Conservation (phyloP, 2,888 invertebrate species). For the Melinaea menophilus region DNA sequence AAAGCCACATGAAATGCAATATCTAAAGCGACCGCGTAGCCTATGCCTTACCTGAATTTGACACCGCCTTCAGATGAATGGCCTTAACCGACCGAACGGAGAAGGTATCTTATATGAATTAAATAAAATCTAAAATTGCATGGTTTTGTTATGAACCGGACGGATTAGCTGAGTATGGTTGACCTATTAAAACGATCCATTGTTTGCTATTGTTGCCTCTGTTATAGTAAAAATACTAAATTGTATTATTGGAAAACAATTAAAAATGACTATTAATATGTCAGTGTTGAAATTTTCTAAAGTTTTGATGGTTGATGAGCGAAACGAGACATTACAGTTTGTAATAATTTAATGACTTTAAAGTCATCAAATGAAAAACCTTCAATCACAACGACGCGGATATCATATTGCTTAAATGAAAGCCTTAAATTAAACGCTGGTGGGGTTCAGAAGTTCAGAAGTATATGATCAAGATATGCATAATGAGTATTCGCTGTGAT, state of each 20-base stretch:
- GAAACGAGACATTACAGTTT: too few species aligned
- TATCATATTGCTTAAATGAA: neutral
- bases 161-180: conserved; percentile 73
- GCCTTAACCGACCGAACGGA: conserved; percentile 45
- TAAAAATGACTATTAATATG: neutral
- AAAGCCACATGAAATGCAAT: conserved; percentile 59
- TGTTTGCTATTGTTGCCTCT: conserved; percentile 72
- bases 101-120: conserved; percentile 49
- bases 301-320: too few species aligned
- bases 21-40: conserved; percentile 73
- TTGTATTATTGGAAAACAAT: neutral
- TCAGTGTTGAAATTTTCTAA: too few species aligned
- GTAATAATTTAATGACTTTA: too few species aligned
- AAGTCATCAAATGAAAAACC: too few species aligned
- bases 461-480: conserved; percentile 57
- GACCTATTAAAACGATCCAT: conserved; percentile 78
- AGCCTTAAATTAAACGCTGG: conserved; percentile 20
- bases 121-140: conserved; percentile 60
- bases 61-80: conserved; percentile 58
- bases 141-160: conserved; percentile 50
- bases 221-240: conserved; percentile 57
- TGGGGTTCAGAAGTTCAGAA: conserved; percentile 32
- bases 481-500: conserved; percentile 58
- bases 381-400: too few species aligned
- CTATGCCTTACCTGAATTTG: conserved; percentile 76